These are phyloP conservation scores for Ctenicera cuprea DNA, from an alignment of 2,888 invertebrate species.

Conservation along the genomic window DNA sequence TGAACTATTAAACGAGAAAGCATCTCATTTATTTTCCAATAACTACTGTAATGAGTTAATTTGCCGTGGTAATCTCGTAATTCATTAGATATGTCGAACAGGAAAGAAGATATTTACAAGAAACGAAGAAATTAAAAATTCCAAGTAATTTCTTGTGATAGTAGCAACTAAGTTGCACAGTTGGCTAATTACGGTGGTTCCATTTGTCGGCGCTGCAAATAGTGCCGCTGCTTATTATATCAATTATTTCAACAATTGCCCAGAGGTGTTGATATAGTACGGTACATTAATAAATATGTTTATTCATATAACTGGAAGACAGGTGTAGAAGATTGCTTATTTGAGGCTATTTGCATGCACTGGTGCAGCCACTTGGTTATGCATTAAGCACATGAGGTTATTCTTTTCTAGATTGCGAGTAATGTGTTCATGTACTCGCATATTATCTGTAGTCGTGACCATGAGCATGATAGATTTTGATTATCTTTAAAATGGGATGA, in stretches of 20 bases:
- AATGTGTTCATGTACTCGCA: slow-evolving; percentile 26
- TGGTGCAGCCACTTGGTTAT: slow-evolving; percentile 31
- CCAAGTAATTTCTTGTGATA: not conserved
- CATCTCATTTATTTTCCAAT: not conserved
- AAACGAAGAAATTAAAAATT: not conserved
- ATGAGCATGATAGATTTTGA: slow-evolving; percentile 31
- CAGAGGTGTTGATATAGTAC: slow-evolving; percentile 42
- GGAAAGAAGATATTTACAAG: not conserved
- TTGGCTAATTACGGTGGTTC: slow-evolving; percentile 33
- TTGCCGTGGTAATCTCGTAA: not conserved
- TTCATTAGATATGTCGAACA: not conserved
- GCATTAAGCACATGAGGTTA: slow-evolving; percentile 35
- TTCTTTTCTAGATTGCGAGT: slow-evolving; percentile 25
- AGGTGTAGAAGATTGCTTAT: slow-evolving; percentile 38
- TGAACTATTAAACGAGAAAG: too few species aligned
- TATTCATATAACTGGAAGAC: slow-evolving; percentile 43
- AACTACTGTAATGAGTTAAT: not conserved
- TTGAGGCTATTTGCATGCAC: slow-evolving; percentile 37
- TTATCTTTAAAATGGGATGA: slow-evolving; percentile 24
- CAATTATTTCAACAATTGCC: slow-evolving; percentile 37
- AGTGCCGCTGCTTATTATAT: slow-evolving; percentile 30
- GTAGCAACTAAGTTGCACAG: slow-evolving; percentile 13
- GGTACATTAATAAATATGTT: slow-evolving; percentile 44
- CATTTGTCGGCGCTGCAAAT: slow-evolving; percentile 36
- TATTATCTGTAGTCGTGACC: slow-evolving; percentile 32